These are phyloP conservation scores for Scaptomyza reducta DNA, from an alignment of 2,888 invertebrate genomes.

Conservation along the genomic window DNA sequence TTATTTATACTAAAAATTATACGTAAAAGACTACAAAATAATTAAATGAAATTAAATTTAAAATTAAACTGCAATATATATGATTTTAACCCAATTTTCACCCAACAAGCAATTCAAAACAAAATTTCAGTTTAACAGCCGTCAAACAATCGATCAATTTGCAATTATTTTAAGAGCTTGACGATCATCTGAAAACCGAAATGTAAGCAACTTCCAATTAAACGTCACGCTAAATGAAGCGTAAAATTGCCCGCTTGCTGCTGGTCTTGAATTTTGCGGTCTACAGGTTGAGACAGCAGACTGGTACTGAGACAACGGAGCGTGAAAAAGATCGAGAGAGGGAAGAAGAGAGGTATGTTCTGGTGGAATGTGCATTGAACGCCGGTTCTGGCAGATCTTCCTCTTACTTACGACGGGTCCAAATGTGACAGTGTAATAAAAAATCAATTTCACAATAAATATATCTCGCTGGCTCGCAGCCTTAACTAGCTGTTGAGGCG, in stretches of 20 bases:
- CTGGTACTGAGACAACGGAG: conserved; percentile 10
- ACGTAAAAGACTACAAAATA: neutral
- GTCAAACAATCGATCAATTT: conserved; percentile 71
- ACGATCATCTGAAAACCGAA: conserved; percentile 36
- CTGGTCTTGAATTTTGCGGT: conserved; percentile 68
- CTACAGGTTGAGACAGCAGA: conserved; percentile 9
- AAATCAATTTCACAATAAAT: conserved; percentile 81
- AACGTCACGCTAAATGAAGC: conserved; percentile 80
- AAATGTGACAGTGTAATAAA: conserved; percentile 81
- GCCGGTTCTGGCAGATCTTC: conserved; percentile 36
- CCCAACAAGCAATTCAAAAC: no score
- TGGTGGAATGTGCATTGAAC: conserved; percentile 66
- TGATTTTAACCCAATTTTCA: no score
- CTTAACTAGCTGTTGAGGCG: conserved; percentile 23
- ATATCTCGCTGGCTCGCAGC: conserved; percentile 61
- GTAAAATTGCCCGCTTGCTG: conserved; percentile 79
- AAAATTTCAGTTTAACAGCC: conserved; percentile 69
- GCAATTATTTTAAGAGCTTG: conserved; percentile 33
- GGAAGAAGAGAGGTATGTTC: neutral
- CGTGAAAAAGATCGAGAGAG: conserved; percentile 13
- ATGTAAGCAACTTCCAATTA: conserved; percentile 72
- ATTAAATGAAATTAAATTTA: no score
- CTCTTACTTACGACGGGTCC: conserved; percentile 20
- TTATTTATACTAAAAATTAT: no score
- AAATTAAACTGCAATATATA: no score